Base-by-base conservation (phyloP, 2,113 vertebrate genomes). In the Burhinus bistriatus region DNA sequence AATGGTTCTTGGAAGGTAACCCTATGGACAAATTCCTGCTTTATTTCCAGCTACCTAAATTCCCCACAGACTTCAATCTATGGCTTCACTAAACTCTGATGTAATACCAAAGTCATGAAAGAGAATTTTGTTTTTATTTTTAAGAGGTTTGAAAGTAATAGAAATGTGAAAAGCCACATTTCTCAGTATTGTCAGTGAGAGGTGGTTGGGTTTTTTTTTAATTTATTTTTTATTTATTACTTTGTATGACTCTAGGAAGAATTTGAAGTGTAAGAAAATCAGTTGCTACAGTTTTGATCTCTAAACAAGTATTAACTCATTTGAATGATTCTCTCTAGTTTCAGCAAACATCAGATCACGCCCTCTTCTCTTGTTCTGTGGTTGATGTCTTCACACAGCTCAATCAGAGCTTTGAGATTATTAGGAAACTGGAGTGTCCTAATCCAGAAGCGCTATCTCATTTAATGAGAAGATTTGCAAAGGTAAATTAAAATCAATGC, bases 361-460 rank as follows among this genome's bases (percentile, higher is more conserved):
- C 99, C 72, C 99, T 99, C 86, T 99, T 99, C 97, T 99, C 99
- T 66, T 99, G 99, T 90, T 99, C 99, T 0, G 99, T 99, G 97
- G 99, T 99, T 92, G 99, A 99, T 64, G 99, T 99, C 96, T 99
- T 99, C 96, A 99, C 99, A 55, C 99, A 99, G 89, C 99, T 99
- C 78, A 99, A 99, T 97, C 99, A 99, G 98, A 99, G 99, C 95
- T 99, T 99, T 97, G 99, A 99, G 98, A 99, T 99, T 90, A 99
- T 99, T 96, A 99, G 98, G 98, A 99, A 99, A 97, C 97, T 99
- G 95, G 99, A 99, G 97, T 99, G 99, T 81, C 99, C 99, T 29
- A 99, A 99, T 97, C 99, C 99, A 55, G 99, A 99, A 97, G 99
- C 99, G 34, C 98, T 99, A 18, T 99, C 99, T 97, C 99, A 99